These are phyloP conservation scores for Drosophila atroscutellata DNA, from an alignment of 2,888 invertebrate genomes.

Conservation along the genomic window DNA sequence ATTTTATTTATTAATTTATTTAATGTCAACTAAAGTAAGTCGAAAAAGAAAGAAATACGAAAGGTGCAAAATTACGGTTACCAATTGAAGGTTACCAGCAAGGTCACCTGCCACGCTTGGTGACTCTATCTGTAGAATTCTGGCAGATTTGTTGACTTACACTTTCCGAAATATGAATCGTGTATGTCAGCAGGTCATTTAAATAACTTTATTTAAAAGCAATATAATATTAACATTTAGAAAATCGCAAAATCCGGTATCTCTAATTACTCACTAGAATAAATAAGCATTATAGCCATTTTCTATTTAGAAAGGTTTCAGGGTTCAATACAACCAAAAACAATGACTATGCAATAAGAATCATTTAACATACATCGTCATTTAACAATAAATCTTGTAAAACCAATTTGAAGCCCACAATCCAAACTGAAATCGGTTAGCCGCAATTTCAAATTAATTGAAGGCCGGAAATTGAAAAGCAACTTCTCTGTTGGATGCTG, in stretches of 20 bases:
- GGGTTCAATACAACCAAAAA: neutral
- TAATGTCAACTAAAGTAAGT: neutral
- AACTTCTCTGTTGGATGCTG: conserved; percentile 25
- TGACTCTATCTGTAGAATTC: no score
- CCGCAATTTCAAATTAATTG: conserved; percentile 75
- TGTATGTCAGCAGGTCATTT: no score
- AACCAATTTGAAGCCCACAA: conserved; percentile 53
- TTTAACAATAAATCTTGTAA: conserved; percentile 43
- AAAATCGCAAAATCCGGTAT: neutral
- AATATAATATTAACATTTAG: neutral
- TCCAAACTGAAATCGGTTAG: conserved; percentile 51
- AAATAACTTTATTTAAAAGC: no score
- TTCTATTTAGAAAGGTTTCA: neutral
- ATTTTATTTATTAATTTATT: neutral
- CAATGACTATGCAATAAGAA: conserved; percentile 4
- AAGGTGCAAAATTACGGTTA: neutral
- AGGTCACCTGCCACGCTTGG: no score
- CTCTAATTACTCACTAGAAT: neutral
- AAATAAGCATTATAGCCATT: neutral
- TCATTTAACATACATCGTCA: conserved; percentile 23
- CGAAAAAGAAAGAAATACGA: neutral
- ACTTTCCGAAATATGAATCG: no score
- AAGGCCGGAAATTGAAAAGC: conserved; percentile 75
- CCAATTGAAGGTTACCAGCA: no score
- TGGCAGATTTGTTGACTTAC: no score